Conservation (phyloP, 2,113 vertebrate species). For the Poeciliopsis occidentalis region DNA sequence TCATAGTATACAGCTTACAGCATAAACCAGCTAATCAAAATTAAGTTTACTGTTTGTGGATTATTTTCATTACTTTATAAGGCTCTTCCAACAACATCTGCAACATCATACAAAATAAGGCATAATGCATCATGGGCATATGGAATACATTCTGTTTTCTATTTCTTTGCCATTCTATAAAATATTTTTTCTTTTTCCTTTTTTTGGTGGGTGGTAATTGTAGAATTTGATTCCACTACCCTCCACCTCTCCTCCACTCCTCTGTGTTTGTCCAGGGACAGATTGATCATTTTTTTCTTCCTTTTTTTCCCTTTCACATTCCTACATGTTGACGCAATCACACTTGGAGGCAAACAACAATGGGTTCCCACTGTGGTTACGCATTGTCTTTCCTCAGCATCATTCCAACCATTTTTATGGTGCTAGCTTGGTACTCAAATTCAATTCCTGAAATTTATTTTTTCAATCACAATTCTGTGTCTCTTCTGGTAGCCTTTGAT, state of each 20-base stretch:
- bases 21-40: no score
- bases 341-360: constrained; percentile 10
- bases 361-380: constrained; percentile 10
- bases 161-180: neutral
- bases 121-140: neutral
- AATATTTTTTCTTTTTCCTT: neutral
- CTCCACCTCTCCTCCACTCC: no score
- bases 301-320: neutral
- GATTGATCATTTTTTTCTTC: neutral
- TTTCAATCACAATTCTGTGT: neutral
- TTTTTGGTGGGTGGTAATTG: neutral
- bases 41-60: no score
- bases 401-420: neutral
- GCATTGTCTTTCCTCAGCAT: constrained; percentile 2
- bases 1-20: no score
- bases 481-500: no score
- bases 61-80: neutral
- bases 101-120: neutral
- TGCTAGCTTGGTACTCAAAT: neutral
- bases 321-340: constrained; percentile 15
- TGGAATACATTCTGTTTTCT: constrained; percentile 11
- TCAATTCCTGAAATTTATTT: neutral
- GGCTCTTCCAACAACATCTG: constrained; percentile 4
- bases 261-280: constrained; percentile 9
- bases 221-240: neutral